Conservation (phyloP, 2,113 vertebrate species). For the Cynocephalus volans region DNA sequence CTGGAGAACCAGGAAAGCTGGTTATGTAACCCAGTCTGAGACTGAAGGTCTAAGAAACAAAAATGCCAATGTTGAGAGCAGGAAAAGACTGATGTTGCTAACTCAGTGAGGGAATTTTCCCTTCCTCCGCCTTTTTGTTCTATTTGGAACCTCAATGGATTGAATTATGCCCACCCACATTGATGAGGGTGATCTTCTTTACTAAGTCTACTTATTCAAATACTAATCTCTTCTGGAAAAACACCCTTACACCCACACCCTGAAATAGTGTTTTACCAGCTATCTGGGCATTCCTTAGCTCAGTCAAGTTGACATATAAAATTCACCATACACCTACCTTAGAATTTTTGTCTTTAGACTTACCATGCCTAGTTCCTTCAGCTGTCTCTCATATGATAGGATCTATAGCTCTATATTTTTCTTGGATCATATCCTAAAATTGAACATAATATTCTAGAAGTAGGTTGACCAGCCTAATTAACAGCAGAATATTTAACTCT, state of each 20-base stretch:
- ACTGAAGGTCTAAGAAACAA: neutral
- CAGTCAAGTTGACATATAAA: neutral
- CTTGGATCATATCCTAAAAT: neutral
- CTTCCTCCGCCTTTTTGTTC: neutral
- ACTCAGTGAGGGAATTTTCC: neutral
- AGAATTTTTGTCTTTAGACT: constrained; percentile 6
- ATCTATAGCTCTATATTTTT: neutral
- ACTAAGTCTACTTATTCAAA: neutral
- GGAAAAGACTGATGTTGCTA: neutral
- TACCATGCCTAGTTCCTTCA: neutral
- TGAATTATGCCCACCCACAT: neutral
- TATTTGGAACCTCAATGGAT: neutral
- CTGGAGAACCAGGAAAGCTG: neutral
- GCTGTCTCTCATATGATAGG: neutral
- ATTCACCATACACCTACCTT: neutral
- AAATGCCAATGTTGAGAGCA: neutral
- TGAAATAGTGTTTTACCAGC: neutral
- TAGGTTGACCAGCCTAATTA: neutral
- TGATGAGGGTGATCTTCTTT: neutral
- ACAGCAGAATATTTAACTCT: neutral
- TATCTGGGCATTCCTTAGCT: neutral
- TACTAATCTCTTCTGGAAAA: neutral
- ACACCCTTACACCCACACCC: neutral
- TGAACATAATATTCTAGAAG: constrained; percentile 12
- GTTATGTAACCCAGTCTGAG: neutral